Evolutionary conservation across 2,797 vertebrate genomes (phyloP).

Genomic region (Chanos chanos): DNA sequence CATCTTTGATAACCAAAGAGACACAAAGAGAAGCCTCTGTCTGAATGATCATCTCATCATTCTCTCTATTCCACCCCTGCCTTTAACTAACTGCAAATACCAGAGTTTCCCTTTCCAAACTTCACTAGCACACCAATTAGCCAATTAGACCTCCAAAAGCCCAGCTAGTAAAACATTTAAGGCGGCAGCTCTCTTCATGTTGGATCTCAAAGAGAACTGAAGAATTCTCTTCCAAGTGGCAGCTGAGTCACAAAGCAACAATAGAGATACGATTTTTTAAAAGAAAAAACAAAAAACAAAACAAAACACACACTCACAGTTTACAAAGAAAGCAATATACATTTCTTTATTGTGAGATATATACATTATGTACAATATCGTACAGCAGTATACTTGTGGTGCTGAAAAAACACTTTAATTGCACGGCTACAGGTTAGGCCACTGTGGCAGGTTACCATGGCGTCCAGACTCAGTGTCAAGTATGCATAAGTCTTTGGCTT

Average conservation of each 20-base stretch:
- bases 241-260: neutral
- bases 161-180: too few species aligned
- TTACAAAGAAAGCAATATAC: constrained; percentile 65
- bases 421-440: constrained; percentile 67
- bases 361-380: constrained; percentile 73
- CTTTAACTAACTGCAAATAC: neutral
- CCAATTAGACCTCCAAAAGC: neutral
- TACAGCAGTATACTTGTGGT: constrained; percentile 66
- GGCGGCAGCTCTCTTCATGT: too few species aligned
- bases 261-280: neutral
- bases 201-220: too few species aligned
- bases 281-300: neutral
- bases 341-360: constrained; percentile 70
- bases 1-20: too few species aligned
- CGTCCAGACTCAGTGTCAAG: constrained; percentile 43
- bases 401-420: constrained; percentile 64
- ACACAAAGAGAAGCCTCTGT: too few species aligned
- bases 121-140: neutral
- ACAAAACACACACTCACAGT: neutral
- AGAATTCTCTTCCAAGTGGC: neutral
- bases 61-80: neutral
- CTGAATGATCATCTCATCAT: too few species aligned
- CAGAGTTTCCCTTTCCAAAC: neutral
- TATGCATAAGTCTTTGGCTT: constrained; percentile 69
- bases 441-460: constrained; percentile 62